phyloP scores from a whole-genome alignment of 2,888 invertebrate species.

The Prenolepis imparis region DNA sequence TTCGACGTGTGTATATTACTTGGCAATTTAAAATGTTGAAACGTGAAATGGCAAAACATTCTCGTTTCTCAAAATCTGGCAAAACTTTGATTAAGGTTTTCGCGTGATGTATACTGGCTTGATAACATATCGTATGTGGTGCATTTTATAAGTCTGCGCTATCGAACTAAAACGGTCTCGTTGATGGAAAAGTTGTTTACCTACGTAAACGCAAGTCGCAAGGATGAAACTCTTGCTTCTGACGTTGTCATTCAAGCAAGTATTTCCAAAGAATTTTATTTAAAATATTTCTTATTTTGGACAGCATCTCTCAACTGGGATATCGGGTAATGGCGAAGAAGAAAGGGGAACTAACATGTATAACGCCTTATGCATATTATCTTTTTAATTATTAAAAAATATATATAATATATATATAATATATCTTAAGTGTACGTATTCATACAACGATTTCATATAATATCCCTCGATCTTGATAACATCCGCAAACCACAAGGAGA shows the following conservation, averaged over 20 bases:
- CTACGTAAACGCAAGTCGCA: background rate
- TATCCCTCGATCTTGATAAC: background rate
- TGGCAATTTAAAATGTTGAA: conserved; percentile 38
- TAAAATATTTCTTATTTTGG: background rate
- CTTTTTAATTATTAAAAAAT: background rate
- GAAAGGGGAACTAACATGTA: background rate
- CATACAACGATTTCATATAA: background rate
- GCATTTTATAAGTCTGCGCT: conserved; percentile 15
- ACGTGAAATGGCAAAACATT: background rate
- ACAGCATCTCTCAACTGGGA: background rate
- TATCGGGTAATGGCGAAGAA: background rate
- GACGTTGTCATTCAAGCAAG: conserved; percentile 16
- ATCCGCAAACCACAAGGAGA: background rate
- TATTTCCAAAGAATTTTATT: background rate
- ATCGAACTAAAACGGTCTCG: background rate
- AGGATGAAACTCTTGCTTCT: conserved; percentile 4
- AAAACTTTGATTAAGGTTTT: conserved; percentile 36
- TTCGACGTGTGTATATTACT: background rate
- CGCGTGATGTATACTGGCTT: background rate
- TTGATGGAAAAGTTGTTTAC: conserved; percentile 32
- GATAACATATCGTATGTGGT: conserved; percentile 5
- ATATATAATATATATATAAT: too few relatives aligned
- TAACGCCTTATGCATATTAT: background rate
- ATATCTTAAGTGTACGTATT: background rate
- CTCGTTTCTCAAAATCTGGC: background rate